Evolutionary conservation across 2,888 invertebrate species (phyloP).

Genomic region (Trilocha varians): DNA sequence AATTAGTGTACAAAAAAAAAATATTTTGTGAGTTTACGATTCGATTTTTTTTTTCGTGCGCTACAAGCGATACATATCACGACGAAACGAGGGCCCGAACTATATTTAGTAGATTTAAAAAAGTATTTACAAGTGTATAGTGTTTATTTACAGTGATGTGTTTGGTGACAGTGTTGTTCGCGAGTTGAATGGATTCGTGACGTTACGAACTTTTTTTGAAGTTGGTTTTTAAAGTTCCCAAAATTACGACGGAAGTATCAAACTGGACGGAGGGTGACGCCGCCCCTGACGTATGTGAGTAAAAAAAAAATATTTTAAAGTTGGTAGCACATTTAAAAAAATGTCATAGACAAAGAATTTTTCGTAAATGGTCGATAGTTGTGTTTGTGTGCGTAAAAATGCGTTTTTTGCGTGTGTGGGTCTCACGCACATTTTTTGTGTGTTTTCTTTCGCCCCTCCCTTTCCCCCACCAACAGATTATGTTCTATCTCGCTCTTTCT

Average conservation of each 20-base stretch:
- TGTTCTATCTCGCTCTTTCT: slow-evolving; percentile 68
- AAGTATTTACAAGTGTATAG: slow-evolving; percentile 48
- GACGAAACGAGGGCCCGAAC: slow-evolving; percentile 69
- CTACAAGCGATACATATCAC: slow-evolving; percentile 59
- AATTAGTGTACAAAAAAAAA: slow-evolving; percentile 26
- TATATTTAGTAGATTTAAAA: slow-evolving; percentile 27
- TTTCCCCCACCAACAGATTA: slow-evolving; percentile 42
- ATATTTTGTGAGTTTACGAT: slow-evolving; percentile 49
- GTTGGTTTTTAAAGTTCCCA: slow-evolving; percentile 58
- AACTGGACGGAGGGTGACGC: slow-evolving; percentile 70
- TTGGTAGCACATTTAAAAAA: not conserved
- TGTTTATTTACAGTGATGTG: slow-evolving; percentile 52
- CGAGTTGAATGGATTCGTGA: slow-evolving; percentile 49
- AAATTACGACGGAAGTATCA: slow-evolving; percentile 72
- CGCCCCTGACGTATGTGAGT: slow-evolving; percentile 72
- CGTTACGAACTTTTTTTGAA: slow-evolving; percentile 42
- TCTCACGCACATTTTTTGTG: slow-evolving; percentile 66
- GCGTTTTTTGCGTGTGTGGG: slow-evolving; percentile 38
- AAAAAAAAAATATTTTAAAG: slow-evolving; percentile 9
- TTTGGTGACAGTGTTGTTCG: slow-evolving; percentile 53
- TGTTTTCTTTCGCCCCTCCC: slow-evolving; percentile 58
- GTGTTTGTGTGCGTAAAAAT: slow-evolving; percentile 31
- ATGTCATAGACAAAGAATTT: not conserved
- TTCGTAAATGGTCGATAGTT: not conserved
- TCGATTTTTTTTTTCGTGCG: slow-evolving; percentile 33